A percentile compares a stretch with the other conserved stretches of the same genome.
phyloP scores from a whole-genome alignment of 2,888 invertebrate species.

The Harpalus rufipes region DNA sequence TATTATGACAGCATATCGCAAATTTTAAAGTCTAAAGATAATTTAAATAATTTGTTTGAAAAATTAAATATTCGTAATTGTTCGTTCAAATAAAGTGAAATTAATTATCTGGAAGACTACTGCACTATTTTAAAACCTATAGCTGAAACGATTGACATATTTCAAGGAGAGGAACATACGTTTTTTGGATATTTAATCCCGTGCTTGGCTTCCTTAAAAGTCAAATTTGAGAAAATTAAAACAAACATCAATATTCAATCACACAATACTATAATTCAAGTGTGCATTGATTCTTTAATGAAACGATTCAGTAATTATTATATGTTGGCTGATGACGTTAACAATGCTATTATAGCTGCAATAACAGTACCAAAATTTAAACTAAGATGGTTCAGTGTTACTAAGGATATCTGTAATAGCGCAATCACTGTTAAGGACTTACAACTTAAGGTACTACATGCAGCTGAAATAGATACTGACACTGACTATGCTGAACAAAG shows the following conservation, averaged over 20 bases:
- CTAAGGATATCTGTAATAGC: no score
- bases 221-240: constrained; percentile 16
- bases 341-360: no score
- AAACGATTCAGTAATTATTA: not conserved
- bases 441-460: no score
- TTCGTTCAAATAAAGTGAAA: not conserved
- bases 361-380: no score
- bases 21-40: constrained; percentile 4
- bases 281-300: not conserved
- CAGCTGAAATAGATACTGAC: no score
- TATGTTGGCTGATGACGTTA: no score
- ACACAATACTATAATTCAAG: not conserved
- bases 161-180: constrained; percentile 12
- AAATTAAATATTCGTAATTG: constrained; percentile 13
- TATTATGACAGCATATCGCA: not conserved
- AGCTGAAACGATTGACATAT: constrained; percentile 22
- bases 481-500: no score
- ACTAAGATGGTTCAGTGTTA: no score
- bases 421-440: no score
- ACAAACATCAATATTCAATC: not conserved
- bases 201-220: constrained; percentile 9
- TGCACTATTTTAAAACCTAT: constrained; percentile 10
- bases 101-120: constrained; percentile 21
- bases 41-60: not conserved
- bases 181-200: constrained; percentile 25